These are phyloP conservation scores for Ceratotherium simum DNA, from an alignment of 2,113 vertebrate species.

Conservation along the genomic window DNA sequence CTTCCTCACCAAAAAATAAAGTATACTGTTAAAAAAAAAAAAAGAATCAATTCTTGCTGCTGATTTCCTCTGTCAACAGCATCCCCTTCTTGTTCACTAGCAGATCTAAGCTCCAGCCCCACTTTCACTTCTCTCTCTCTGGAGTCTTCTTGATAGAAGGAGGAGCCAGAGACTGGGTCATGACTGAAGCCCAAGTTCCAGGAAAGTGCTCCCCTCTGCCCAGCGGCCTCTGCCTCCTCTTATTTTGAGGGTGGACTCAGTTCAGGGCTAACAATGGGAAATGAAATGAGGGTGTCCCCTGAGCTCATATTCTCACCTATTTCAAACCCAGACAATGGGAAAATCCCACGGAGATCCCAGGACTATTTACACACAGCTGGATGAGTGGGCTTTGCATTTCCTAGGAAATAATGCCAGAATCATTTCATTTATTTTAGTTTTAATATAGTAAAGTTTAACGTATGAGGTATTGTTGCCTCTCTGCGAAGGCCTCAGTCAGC, in stretches of 20 bases:
- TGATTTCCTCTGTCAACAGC: not conserved
- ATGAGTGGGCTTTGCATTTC: constrained; percentile 13
- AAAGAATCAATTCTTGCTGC: not conserved
- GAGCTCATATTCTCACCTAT: constrained; percentile 49
- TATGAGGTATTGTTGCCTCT: not conserved
- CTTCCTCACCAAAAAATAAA: too few relatives aligned
- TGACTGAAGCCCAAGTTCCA: not conserved
- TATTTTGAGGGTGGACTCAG: not conserved
- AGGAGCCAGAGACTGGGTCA: not conserved
- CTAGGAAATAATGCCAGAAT: constrained; percentile 45
- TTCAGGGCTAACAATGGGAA: not conserved
- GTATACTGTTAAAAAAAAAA: too few relatives aligned
- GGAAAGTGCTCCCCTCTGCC: not conserved
- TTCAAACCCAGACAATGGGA: constrained; percentile 32
- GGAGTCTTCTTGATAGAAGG: not conserved
- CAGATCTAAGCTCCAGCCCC: not conserved
- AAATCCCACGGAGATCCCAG: constrained; percentile 15
- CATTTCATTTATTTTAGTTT: constrained; percentile 30
- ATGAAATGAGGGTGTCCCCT: not conserved
- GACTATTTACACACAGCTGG: not conserved
- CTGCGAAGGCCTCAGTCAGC: not conserved
- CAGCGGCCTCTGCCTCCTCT: not conserved
- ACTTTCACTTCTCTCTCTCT: not conserved
- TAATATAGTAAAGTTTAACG: constrained; percentile 41
- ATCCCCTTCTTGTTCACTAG: not conserved